Percentiles rank a stretch among this genome's conserved stretches.
These are phyloP conservation scores for Labeo calbasu DNA, from an alignment of 2,797 vertebrate species.

Conservation along the genomic window DNA sequence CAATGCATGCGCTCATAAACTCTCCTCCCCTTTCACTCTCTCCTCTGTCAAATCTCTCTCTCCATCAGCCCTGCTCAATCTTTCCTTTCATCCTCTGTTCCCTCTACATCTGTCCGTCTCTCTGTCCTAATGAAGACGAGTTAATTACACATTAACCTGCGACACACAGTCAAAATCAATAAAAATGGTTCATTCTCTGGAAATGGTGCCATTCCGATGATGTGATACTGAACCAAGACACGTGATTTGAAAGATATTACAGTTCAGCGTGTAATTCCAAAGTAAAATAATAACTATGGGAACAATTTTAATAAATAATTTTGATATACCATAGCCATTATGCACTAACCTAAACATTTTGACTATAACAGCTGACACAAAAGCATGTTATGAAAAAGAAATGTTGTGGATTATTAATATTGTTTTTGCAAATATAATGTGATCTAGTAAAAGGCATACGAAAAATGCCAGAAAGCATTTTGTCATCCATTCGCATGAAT, in stretches of 20 bases:
- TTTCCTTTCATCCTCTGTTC: conserved; percentile 38
- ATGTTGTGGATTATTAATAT: neutral
- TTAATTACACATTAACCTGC: conserved; percentile 9
- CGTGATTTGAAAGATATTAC: neutral
- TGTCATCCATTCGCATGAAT: neutral
- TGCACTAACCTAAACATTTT: neutral
- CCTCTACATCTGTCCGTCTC: conserved; percentile 41
- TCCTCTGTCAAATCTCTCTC: conserved; percentile 11
- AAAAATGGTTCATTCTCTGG: neutral
- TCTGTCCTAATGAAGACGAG: conserved; percentile 8
- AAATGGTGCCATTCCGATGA: neutral
- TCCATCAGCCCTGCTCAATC: conserved; percentile 39
- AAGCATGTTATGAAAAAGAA: neutral
- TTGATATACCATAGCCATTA: too few relatives aligned
- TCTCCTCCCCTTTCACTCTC: conserved; percentile 23
- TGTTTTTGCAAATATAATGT: neutral
- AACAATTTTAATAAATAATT: too few relatives aligned
- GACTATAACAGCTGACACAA: neutral
- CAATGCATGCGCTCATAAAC: conserved; percentile 67
- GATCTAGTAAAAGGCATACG: neutral
- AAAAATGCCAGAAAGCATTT: neutral
- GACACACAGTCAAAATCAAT: neutral
- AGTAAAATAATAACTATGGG: too few relatives aligned
- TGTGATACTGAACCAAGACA: neutral
- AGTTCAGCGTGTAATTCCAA: neutral